Percentiles rank a stretch among this genome's conserved stretches.
These are phyloP conservation scores for Hypsopygia costalis DNA, from an alignment of 2,888 invertebrate genomes.

Conservation along the genomic window DNA sequence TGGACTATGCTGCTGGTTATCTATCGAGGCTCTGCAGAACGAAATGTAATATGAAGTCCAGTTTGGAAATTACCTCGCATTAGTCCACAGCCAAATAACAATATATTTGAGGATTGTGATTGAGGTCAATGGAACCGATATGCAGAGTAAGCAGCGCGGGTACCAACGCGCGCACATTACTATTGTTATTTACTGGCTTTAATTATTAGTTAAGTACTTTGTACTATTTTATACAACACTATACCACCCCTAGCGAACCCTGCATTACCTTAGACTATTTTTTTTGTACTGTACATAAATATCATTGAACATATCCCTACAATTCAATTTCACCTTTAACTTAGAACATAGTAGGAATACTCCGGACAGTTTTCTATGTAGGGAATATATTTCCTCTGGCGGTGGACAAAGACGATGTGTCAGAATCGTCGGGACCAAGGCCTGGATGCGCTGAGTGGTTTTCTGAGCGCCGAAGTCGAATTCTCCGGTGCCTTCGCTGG, in stretches of 20 bases:
- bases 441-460: constrained; percentile 89
- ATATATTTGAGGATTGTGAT: too few relatives aligned
- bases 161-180: too few relatives aligned
- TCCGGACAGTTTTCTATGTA: constrained; percentile 98
- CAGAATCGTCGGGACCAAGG: constrained; percentile 95
- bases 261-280: constrained; percentile 23
- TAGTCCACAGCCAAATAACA: too few relatives aligned
- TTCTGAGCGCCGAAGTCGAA: constrained; percentile 95
- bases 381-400: constrained; percentile 98
- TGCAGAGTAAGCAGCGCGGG: too few relatives aligned
- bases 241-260: background rate
- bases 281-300: constrained; percentile 85
- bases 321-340: constrained; percentile 89
- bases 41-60: too few relatives aligned
- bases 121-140: too few relatives aligned
- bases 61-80: too few relatives aligned
- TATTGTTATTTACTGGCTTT: too few relatives aligned
- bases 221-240: too few relatives aligned
- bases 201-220: too few relatives aligned
- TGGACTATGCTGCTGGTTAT: too few relatives aligned
- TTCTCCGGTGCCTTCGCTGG: constrained; percentile 82
- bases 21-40: too few relatives aligned
- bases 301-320: constrained; percentile 90
- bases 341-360: constrained; percentile 95
- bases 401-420: constrained; percentile 97